These are phyloP conservation scores for Hedya salicella DNA, from an alignment of 2,888 invertebrate species.

Conservation along the genomic window DNA sequence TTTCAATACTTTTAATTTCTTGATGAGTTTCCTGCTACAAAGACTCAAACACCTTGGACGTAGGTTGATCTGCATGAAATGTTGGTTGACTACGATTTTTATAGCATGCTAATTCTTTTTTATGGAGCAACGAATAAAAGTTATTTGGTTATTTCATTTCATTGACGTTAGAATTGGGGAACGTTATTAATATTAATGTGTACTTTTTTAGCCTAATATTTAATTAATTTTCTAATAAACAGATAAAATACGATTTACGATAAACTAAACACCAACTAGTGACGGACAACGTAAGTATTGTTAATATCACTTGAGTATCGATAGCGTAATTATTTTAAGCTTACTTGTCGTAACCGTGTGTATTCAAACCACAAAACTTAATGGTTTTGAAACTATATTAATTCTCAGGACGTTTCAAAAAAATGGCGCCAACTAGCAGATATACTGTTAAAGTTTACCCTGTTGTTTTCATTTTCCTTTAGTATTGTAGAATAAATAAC, in stretches of 20 bases:
- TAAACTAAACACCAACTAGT: slow-evolving; percentile 4
- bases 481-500: too few relatives aligned
- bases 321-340: background rate
- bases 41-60: background rate
- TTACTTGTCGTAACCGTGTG: too few relatives aligned
- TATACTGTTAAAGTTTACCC: too few relatives aligned
- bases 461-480: too few relatives aligned
- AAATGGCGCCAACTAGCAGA: too few relatives aligned
- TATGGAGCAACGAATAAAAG: too few relatives aligned
- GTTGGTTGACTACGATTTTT: too few relatives aligned
- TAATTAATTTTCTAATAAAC: background rate
- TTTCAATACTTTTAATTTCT: background rate
- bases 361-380: too few relatives aligned
- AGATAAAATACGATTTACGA: background rate
- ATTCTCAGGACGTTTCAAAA: too few relatives aligned
- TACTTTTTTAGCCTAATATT: background rate
- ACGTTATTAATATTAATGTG: background rate
- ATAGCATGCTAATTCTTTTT: too few relatives aligned
- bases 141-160: background rate
- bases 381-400: too few relatives aligned
- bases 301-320: background rate
- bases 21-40: slow-evolving; percentile 18
- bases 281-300: background rate
- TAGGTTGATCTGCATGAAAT: background rate
- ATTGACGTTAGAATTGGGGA: background rate